These are phyloP conservation scores for Promerops cafer DNA, from an alignment of 2,113 vertebrate species.

Conservation along the genomic window DNA sequence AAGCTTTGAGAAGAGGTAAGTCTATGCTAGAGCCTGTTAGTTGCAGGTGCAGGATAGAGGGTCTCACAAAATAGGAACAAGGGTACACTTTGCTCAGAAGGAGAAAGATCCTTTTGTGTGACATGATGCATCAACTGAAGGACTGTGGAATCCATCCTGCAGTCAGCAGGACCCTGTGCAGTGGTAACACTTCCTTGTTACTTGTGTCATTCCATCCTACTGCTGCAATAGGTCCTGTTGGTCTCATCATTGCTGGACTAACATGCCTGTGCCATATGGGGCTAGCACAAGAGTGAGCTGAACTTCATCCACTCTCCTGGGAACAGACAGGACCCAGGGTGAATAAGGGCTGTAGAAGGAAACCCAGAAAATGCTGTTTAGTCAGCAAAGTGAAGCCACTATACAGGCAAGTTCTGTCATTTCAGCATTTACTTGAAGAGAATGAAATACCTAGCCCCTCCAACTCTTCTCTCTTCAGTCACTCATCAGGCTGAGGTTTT, in stretches of 20 bases:
- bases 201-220: background rate
- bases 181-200: background rate
- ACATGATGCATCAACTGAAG: background rate
- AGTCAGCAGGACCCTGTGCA: accelerated
- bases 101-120: background rate
- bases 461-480: background rate
- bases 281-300: background rate
- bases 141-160: background rate
- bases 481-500: background rate
- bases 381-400: background rate
- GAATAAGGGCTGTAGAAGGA: background rate
- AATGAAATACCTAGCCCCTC: background rate
- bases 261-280: background rate
- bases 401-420: background rate
- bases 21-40: background rate
- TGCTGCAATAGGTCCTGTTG: background rate
- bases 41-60: background rate
- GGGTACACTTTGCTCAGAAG: background rate
- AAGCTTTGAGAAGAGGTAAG: background rate
- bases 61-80: background rate
- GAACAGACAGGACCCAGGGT: background rate
- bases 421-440: background rate
- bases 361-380: background rate
- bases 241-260: background rate
- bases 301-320: background rate